Evolutionary conservation across 2,113 vertebrate species (phyloP).

Genomic region (Semnornis frantzii): DNA sequence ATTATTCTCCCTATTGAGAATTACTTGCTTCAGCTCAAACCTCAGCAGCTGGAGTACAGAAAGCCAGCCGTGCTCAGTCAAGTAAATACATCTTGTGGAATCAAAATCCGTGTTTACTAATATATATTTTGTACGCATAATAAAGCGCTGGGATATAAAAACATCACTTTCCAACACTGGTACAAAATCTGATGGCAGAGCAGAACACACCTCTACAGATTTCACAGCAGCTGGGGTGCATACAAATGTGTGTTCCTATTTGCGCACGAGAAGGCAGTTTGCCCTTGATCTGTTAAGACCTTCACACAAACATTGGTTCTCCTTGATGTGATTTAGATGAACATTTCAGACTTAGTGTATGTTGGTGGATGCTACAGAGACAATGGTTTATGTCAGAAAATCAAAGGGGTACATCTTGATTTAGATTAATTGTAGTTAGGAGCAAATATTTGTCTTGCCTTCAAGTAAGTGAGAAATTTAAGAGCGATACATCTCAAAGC

Average conservation of each 20-base stretch:
- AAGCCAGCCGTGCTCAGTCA: background rate
- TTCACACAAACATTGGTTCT: background rate
- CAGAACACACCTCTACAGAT: background rate
- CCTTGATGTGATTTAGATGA: background rate
- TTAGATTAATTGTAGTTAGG: background rate
- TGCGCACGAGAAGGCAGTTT: background rate
- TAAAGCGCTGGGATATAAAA: background rate
- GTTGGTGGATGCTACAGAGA: background rate
- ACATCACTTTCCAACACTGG: background rate
- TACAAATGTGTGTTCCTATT: background rate
- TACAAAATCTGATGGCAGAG: background rate
- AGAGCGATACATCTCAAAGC: background rate
- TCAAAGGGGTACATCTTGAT: background rate
- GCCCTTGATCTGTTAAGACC: background rate
- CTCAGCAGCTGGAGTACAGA: background rate
- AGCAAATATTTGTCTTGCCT: conserved; percentile 4
- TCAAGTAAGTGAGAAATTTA: background rate
- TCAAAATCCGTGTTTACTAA: background rate
- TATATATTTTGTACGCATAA: background rate
- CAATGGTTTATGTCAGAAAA: background rate
- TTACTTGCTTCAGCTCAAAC: conserved; percentile 3
- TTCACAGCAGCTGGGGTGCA: background rate
- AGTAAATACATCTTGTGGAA: background rate
- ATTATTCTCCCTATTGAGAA: conserved; percentile 13
- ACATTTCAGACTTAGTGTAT: background rate